Evolutionary conservation across 2,888 invertebrate genomes (phyloP), one percentile per base, ranked within the genome.

Genomic region (Phoenoteleia sp.): DNA sequence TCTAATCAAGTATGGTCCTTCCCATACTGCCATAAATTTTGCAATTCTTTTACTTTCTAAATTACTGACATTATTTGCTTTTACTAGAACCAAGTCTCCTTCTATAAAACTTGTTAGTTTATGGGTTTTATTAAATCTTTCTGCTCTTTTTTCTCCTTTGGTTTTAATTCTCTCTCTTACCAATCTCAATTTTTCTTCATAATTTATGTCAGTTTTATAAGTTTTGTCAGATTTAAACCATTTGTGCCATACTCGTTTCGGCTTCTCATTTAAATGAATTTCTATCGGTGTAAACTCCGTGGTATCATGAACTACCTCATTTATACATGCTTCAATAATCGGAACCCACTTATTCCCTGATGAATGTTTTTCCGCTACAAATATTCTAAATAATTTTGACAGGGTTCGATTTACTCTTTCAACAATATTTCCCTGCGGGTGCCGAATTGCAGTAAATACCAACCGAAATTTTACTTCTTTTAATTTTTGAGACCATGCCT

Each of bases 1-100:
- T 2, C 64, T 62, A 9, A 76, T 71, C 9, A n/a, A 2, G 11
- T 85, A 84, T 0, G 82, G 76, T 0, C 84, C 80, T 23, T 84
- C 84, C 21, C 79, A 80, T 1, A 86, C 5, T 0, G 81, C 47
- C 52, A 84, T 54, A 19, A 86, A 84, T 23, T 86, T 86, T 0
- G 84, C 60, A 1, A 45, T 67, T 0, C 69, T 25, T n/a, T 84
- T 66, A 0, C 39, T 7, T 1, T 25, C 9, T 0, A 66, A 49
- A 19, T 72, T 19, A 0, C 72, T 82, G 0, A 75, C 64, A 23
- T 86, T 84, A 15, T 58, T 49, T 0, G 81, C 75, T 11, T 58
- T 25, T 0, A 80, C 45, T 0, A 86, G 17, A 0, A 84, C 79
- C 1, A 67, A 11, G 11, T 86, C 72, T 0, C 66, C 77, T n/a